Conservation (phyloP, 2,797 vertebrate genomes). For the Pogonophryne albipinna region DNA sequence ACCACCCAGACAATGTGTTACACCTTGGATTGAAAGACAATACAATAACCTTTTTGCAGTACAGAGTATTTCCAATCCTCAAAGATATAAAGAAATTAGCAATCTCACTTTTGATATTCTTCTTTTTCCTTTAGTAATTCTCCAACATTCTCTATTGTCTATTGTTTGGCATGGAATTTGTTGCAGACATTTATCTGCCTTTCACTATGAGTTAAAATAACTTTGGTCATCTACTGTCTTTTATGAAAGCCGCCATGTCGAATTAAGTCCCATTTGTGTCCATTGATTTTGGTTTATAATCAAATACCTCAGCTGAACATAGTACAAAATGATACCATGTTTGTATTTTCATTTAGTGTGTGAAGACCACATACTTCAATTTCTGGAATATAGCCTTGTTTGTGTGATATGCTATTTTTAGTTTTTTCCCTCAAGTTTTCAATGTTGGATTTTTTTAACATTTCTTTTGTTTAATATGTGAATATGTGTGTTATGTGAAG, state of each 20-base stretch:
- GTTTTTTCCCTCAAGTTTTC: neutral
- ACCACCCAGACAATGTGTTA: neutral
- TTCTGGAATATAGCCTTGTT: neutral
- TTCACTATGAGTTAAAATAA: neutral
- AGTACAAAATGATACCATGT: neutral
- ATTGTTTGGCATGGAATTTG: neutral
- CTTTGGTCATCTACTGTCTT: too few species aligned
- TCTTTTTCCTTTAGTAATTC: neutral
- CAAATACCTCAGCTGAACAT: too few species aligned
- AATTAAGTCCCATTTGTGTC: too few species aligned
- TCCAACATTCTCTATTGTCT: neutral
- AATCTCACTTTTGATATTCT: too few species aligned
- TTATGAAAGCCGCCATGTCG: too few species aligned
- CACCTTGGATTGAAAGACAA: neutral
- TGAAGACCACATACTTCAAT: neutral
- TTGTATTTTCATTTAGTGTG: too few species aligned
- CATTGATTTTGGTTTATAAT: too few species aligned
- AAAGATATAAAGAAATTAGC: too few species aligned
- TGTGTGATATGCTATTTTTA: neutral
- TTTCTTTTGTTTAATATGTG: neutral
- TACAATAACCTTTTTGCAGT: neutral
- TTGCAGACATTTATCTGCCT: too few species aligned
- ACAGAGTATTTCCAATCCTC: neutral
- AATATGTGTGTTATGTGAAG: neutral
- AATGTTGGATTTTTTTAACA: neutral